phyloP scores from a whole-genome alignment of 2,888 invertebrate genomes.

The Diplolepis rosae region DNA sequence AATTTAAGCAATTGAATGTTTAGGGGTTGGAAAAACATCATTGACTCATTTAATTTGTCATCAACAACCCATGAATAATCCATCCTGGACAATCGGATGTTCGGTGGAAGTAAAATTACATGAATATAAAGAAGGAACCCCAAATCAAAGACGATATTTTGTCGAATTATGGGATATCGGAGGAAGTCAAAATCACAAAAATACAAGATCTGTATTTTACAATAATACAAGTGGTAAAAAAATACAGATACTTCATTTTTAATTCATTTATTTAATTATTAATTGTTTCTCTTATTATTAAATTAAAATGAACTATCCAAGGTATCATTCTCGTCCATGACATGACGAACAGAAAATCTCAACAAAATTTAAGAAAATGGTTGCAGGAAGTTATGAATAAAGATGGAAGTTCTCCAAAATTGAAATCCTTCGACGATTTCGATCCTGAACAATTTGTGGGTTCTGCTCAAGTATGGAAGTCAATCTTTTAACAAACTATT shows the following conservation, averaged over 20 bases:
- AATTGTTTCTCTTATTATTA: no score
- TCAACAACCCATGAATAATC: constrained; percentile 87
- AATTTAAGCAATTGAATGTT: constrained; percentile 46
- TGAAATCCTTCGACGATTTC: constrained; percentile 80
- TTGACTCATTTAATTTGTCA: constrained; percentile 93
- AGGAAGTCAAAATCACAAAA: constrained; percentile 93
- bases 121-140: constrained; percentile 95
- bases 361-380: constrained; percentile 95
- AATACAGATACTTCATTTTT: no score
- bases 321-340: constrained; percentile 97
- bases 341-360: constrained; percentile 95
- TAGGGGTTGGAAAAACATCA: constrained; percentile 98
- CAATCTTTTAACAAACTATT: neutral
- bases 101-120: constrained; percentile 96
- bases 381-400: constrained; percentile 90
- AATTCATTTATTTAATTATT: no score
- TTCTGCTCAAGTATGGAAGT: constrained; percentile 79
- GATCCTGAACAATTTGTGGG: constrained; percentile 92
- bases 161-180: constrained; percentile 98
- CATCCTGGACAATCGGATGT: constrained; percentile 97
- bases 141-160: constrained; percentile 91
- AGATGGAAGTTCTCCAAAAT: constrained; percentile 75
- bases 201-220: constrained; percentile 95
- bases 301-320: no score
- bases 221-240: constrained; percentile 89